Percentiles rank a stretch among this genome's conserved stretches.
phyloP scores from a whole-genome alignment of 1,140 invertebrate genomes.

The Asobara japonica region DNA sequence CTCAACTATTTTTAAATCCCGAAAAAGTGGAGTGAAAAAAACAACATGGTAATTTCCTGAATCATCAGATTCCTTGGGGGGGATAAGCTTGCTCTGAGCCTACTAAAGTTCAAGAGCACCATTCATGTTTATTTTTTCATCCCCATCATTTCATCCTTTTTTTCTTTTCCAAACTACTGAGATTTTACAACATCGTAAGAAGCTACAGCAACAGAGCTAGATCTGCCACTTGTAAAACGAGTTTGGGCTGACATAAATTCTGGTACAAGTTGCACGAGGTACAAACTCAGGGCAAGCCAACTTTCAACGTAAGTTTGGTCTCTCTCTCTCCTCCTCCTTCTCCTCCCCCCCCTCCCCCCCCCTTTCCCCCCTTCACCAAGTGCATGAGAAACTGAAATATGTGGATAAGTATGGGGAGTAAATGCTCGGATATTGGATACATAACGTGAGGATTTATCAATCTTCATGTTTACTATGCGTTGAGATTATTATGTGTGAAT shows the following conservation, averaged over 20 bases:
- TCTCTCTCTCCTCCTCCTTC: too few species aligned
- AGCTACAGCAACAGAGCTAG: constrained; percentile 10
- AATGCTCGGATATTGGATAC: neutral
- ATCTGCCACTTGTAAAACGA: constrained; percentile 32
- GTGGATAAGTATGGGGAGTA: neutral
- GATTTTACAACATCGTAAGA: neutral
- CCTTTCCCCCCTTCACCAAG: too few species aligned
- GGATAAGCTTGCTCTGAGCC: neutral
- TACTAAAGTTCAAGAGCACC: neutral
- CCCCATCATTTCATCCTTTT: neutral
- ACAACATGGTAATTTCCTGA: neutral
- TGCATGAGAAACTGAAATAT: neutral
- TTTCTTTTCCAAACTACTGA: neutral
- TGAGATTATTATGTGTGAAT: too few species aligned
- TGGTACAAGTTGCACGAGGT: neutral
- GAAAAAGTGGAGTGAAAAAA: neutral
- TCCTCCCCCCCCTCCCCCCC: too few species aligned
- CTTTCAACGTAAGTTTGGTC: constrained; percentile 1
- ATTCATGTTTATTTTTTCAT: neutral
- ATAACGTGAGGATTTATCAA: neutral
- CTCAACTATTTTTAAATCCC: neutral
- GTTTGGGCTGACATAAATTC: constrained; percentile 32
- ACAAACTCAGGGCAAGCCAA: constrained; percentile 6
- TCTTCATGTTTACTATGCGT: neutral
- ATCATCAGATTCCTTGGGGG: neutral